phyloP scores from a whole-genome alignment of 2,113 vertebrate species.

The Channa argus region DNA sequence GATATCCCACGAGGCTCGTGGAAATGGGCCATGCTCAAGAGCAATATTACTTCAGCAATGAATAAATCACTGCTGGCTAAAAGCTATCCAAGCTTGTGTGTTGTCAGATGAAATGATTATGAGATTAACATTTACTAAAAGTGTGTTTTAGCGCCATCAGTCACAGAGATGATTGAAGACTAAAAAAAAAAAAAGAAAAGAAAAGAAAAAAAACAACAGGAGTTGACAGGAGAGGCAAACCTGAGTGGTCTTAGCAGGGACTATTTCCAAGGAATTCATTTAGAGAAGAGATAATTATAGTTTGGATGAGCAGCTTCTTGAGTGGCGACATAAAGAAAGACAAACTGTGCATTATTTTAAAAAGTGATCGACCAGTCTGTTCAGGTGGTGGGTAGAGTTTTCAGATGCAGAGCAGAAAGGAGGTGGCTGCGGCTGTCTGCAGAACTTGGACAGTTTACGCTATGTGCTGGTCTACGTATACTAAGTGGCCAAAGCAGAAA shows the following conservation, averaged over 20 bases:
- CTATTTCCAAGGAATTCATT: not conserved
- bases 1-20: conserved; percentile 35
- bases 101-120: conserved; percentile 53
- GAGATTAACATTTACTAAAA: conserved; percentile 50
- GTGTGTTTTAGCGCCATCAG: conserved; percentile 46
- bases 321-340: no score
- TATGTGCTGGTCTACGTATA: no score
- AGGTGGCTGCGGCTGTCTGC: no score
- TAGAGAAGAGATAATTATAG: not conserved
- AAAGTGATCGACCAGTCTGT: no score
- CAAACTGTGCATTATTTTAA: no score
- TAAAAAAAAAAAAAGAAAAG: not conserved
- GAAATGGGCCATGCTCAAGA: conserved; percentile 46
- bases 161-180: conserved; percentile 31
- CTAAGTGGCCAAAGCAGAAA: no score
- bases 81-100: conserved; percentile 19
- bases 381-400: no score
- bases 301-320: not conserved
- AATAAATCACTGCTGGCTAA: conserved; percentile 58
- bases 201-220: not conserved
- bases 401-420: no score
- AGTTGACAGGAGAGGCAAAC: no score
- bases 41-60: conserved; percentile 38
- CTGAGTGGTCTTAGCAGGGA: no score
- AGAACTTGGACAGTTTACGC: no score